Percentiles rank a stretch among this genome's conserved stretches.
phyloP scores from a whole-genome alignment of 1,140 invertebrate genomes.

The Conus ventricosus region DNA sequence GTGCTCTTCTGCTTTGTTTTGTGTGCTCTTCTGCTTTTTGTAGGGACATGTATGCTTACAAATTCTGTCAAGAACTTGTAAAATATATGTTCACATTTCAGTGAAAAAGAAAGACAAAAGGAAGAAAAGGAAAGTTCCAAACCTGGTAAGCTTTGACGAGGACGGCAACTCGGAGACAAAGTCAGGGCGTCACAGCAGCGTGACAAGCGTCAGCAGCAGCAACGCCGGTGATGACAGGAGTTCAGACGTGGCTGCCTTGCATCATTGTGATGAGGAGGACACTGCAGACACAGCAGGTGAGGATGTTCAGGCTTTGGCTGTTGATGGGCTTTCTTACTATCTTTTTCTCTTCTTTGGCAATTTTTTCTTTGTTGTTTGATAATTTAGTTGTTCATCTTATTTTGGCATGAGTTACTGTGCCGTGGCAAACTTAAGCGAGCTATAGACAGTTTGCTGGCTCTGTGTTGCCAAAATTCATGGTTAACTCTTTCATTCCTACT shows the following conservation, averaged over 20 bases:
- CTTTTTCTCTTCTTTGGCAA: too few relatives aligned
- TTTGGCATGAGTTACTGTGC: too few relatives aligned
- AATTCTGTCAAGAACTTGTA: neutral
- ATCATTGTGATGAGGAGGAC: neutral
- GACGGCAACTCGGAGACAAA: conserved; percentile 64
- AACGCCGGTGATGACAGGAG: neutral
- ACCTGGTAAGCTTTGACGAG: conserved; percentile 82
- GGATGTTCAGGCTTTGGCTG: too few relatives aligned
- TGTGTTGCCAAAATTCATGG: too few relatives aligned
- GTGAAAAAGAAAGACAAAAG: conserved; percentile 75
- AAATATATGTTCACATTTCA: conserved; percentile 23
- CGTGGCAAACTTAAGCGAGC: too few relatives aligned
- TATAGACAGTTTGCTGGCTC: too few relatives aligned
- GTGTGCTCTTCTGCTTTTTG: too few relatives aligned
- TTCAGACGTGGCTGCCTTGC: neutral
- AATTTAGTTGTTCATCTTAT: too few relatives aligned
- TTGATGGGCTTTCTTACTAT: too few relatives aligned
- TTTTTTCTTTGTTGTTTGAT: too few relatives aligned
- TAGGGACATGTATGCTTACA: neutral
- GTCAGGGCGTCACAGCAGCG: conserved; percentile 24
- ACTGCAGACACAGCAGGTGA: neutral
- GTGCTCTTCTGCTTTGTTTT: too few relatives aligned
- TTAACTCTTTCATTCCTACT: too few relatives aligned
- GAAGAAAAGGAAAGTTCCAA: conserved; percentile 79
- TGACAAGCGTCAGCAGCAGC: conserved; percentile 37